Conservation (phyloP, 1,140 invertebrate genomes). For the Oedothorax gibbosus region DNA sequence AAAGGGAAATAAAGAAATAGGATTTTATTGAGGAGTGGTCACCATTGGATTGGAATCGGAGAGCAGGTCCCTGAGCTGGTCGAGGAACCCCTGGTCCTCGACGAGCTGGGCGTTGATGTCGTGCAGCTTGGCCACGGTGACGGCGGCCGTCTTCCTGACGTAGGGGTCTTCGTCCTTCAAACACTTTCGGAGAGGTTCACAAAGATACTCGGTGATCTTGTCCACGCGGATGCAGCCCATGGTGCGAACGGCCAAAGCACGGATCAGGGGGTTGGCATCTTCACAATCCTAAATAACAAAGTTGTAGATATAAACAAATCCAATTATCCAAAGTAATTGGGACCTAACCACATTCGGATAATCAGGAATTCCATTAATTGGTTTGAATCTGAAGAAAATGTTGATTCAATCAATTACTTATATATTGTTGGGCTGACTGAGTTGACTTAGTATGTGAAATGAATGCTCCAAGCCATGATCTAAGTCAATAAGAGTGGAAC, state of each 20-base stretch:
- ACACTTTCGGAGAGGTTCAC: slow-evolving; percentile 98
- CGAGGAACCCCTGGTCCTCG: slow-evolving; percentile 98
- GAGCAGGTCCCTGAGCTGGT: slow-evolving; percentile 95
- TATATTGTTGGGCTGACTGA: too few species aligned
- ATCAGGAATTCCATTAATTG: too few species aligned
- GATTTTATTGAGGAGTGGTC: slow-evolving; percentile 60
- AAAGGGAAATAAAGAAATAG: too few species aligned
- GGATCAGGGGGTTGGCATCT: slow-evolving; percentile 97
- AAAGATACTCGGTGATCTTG: slow-evolving; percentile 99
- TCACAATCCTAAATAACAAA: too few species aligned
- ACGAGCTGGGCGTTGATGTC: slow-evolving; percentile 98
- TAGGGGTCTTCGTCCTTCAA: slow-evolving; percentile 99
- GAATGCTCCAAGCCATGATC: too few species aligned
- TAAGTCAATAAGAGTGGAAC: too few species aligned
- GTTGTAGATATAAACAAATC: too few species aligned
- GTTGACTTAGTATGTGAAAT: too few species aligned
- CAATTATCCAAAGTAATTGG: too few species aligned
- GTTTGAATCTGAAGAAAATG: too few species aligned
- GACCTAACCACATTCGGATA: too few species aligned
- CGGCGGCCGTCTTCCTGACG: slow-evolving; percentile 98
- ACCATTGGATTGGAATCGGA: slow-evolving; percentile 99
- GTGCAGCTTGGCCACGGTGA: slow-evolving; percentile 99
- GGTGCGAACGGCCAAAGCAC: slow-evolving; percentile 97
- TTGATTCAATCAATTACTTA: too few species aligned
- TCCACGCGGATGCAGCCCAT: slow-evolving; percentile 99